Conservation (phyloP, 2,888 invertebrate genomes). For the Achlya flavicornis region DNA sequence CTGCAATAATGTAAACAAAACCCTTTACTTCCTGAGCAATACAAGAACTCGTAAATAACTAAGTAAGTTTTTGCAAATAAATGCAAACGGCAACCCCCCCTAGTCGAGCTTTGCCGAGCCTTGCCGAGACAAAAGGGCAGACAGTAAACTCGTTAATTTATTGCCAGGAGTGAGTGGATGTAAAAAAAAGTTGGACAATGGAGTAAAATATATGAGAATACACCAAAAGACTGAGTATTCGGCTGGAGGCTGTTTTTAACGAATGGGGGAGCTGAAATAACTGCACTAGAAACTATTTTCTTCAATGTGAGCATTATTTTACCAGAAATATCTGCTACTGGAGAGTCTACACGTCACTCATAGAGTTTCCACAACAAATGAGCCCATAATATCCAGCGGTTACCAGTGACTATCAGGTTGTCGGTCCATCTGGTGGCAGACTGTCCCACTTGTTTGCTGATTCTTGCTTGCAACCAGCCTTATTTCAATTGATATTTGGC, state of each 20-base stretch:
- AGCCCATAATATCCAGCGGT: no score
- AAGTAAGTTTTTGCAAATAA: constrained; percentile 38
- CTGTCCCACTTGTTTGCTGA: no score
- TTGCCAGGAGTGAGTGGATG: constrained; percentile 43
- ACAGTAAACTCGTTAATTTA: constrained; percentile 58
- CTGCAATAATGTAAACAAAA: constrained; percentile 19
- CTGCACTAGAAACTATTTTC: not conserved
- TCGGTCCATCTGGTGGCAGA: no score
- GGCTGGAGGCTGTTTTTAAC: not conserved
- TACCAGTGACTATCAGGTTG: no score
- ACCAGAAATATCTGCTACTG: no score
- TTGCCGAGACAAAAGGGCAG: constrained; percentile 40
- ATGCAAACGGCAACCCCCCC: constrained; percentile 39
- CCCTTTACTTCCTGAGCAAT: constrained; percentile 13
- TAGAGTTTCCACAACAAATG: no score
- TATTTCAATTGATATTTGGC: no score
- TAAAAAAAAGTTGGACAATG: constrained; percentile 46
- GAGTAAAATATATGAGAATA: constrained; percentile 12
- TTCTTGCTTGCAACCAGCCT: no score
- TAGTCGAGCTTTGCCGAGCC: constrained; percentile 6
- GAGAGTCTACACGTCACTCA: no score
- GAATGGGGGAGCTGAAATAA: constrained; percentile 9
- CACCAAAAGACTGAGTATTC: not conserved
- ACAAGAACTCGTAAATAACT: constrained; percentile 33
- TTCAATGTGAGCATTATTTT: no score